Evolutionary conservation across 30 jellyfish, hydroid and myxozoan species (phyloP).

Genomic region (Sanderia malayensis): DNA sequence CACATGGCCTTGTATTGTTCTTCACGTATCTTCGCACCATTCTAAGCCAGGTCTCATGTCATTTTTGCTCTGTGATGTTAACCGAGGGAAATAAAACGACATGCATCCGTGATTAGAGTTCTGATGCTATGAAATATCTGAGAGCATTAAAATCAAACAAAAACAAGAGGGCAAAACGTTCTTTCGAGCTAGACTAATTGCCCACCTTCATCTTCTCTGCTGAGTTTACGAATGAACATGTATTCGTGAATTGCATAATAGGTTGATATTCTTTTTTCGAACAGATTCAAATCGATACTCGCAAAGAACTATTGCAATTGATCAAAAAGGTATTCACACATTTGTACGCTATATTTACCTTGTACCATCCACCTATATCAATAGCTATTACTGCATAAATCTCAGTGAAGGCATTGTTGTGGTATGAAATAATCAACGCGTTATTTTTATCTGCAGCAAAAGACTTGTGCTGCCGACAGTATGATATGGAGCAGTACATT

Average conservation of each 20-base stretch:
- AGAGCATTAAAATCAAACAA: not conserved
- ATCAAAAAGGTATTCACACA: not conserved
- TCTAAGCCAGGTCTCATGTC: not conserved
- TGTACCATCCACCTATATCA: no score
- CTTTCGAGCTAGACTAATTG: no score
- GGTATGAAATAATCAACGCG: no score
- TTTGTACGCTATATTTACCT: no score
- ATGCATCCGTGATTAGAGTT: constrained; percentile 7
- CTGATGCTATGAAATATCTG: constrained; percentile 14
- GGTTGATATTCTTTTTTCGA: no score
- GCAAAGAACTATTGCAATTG: not conserved
- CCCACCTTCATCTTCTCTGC: no score
- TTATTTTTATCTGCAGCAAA: constrained; percentile 60
- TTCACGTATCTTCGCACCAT: not conserved
- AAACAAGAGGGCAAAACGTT: no score
- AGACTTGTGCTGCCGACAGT: constrained; percentile 35
- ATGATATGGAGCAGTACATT: constrained; percentile 68
- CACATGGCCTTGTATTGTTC: not conserved
- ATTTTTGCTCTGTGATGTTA: constrained; percentile 28
- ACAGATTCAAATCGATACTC: not conserved
- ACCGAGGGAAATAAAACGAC: constrained; percentile 20
- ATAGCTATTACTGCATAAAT: no score
- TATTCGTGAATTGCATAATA: no score
- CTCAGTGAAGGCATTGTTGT: no score
- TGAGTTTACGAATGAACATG: no score